phyloP scores from a whole-genome alignment of 1,140 invertebrate species.

The Tenebrio molitor region DNA sequence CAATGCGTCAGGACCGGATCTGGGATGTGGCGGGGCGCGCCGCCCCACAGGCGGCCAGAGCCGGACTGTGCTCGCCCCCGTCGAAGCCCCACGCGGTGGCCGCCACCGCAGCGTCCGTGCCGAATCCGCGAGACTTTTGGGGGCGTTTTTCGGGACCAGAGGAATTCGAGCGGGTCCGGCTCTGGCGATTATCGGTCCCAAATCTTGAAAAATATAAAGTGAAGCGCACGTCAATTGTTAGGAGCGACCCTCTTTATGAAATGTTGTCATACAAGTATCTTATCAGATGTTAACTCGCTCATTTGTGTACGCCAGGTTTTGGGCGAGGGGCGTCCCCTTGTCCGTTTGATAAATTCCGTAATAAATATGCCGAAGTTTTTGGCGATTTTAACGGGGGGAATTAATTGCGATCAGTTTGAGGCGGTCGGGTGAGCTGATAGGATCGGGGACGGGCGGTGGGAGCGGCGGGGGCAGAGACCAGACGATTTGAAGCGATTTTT shows the following conservation, averaged over 20 bases:
- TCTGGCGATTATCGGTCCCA: constrained; percentile 53
- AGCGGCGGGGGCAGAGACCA: too few species aligned
- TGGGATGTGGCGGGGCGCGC: background rate
- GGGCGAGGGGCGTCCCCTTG: constrained; percentile 7
- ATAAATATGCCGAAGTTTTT: constrained; percentile 1
- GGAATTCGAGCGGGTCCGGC: constrained; percentile 23
- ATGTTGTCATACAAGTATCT: constrained; percentile 61
- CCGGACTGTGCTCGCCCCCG: too few species aligned
- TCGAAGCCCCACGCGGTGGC: too few species aligned
- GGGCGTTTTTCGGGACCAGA: too few species aligned
- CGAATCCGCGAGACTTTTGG: too few species aligned
- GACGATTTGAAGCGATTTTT: too few species aligned
- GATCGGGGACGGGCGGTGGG: too few species aligned
- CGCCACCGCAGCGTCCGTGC: too few species aligned
- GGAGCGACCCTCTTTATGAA: constrained; percentile 58
- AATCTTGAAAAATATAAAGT: constrained; percentile 56
- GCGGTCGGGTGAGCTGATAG: too few species aligned
- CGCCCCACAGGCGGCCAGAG: too few species aligned
- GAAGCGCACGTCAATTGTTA: constrained; percentile 60
- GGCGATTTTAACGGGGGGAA: background rate
- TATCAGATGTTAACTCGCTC: constrained; percentile 60
- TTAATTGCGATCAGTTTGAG: background rate
- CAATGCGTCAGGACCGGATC: constrained; percentile 53
- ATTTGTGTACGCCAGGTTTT: constrained; percentile 48
- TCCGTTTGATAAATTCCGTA: constrained; percentile 23